phyloP scores from a whole-genome alignment of 2,888 invertebrate genomes.

The Caenorhabditis macrosperma region DNA sequence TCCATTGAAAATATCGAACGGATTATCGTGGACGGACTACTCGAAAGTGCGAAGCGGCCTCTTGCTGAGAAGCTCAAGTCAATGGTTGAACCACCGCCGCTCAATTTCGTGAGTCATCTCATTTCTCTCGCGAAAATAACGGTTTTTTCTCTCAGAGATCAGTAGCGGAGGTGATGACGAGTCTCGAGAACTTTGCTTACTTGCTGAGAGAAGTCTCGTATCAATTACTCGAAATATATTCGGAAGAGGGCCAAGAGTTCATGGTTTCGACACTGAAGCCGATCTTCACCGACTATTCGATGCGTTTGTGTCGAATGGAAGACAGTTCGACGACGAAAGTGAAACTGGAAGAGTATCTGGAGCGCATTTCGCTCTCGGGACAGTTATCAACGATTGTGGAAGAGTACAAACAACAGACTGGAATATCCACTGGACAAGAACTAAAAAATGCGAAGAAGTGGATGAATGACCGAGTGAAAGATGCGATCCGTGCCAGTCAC shows the following conservation, averaged over 20 bases:
- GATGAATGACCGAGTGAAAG: constrained; percentile 59
- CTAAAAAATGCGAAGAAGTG: constrained; percentile 59
- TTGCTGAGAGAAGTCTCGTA: constrained; percentile 44
- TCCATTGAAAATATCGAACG: constrained; percentile 51
- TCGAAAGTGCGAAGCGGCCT: constrained; percentile 49
- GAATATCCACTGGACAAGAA: constrained; percentile 21
- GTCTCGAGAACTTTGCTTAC: constrained; percentile 49
- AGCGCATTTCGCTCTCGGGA: constrained; percentile 44
- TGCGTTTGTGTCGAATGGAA: constrained; percentile 51
- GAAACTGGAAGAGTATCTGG: constrained; percentile 55
- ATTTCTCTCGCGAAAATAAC: too few species aligned
- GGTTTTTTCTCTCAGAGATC: constrained; percentile 49
- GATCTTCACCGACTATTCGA: constrained; percentile 51
- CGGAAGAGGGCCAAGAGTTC: constrained; percentile 33
- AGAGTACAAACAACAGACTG: constrained; percentile 51
- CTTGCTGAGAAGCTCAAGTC: constrained; percentile 33
- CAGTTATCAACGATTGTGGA: constrained; percentile 46
- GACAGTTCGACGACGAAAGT: constrained; percentile 35
- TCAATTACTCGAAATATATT: constrained; percentile 45
- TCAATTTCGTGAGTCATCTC: constrained; percentile 37
- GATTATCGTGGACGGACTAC: constrained; percentile 44
- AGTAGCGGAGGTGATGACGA: constrained; percentile 40
- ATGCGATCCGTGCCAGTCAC: constrained; percentile 56
- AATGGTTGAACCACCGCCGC: constrained; percentile 54
- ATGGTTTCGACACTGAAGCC: constrained; percentile 47